Evolutionary conservation across 2,888 invertebrate genomes (phyloP), one percentile per base, ranked within the genome.

Genomic region (Tachina grossa): DNA sequence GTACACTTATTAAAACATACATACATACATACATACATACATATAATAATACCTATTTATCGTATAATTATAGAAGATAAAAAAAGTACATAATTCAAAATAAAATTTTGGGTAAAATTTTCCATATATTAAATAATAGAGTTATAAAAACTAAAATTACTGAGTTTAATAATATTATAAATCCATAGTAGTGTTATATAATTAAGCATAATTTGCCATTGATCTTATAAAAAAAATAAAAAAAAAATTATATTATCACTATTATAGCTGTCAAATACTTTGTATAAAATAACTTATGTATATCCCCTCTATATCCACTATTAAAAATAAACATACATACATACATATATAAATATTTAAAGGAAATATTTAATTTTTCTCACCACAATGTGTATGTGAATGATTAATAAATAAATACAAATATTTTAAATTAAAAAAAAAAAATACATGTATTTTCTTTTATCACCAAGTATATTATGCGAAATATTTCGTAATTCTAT

Each of bases 321-420:
- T 63, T 71, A 16, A 61, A 69, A 75, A 57, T 49, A 77, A 77
- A 47, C 55, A 74, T 47, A 80, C 43, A 69, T 72, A 53, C 65
- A 55, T 31, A 22, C 22, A 22, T 45, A 66, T 31, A 65, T 53
- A 59, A 61, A 77, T 68, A 72, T 74, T 57, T 47, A 72, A 71
- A 59, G 51, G 45, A 77, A 77, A 69, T 74, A 76, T 77, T 65
- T 69, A 63, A 39, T 82, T 63, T 72, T 53, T 78, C 49, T 66
- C 76, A 66, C 76, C 65, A 76, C 51, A 14, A 68, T 45, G 81
- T 81, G 78, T 84, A 86, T 77, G 69, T 61, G 82, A 71, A 81
- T 82, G 65, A 63, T 78, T 19, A 76, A 80, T 55, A 81, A 71
- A 63, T 61, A 57, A n/a, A 49, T 5, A 49, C 3, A 16, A 57